Percentiles rank a stretch among this genome's conserved stretches.
Conservation (phyloP, 2,888 invertebrate genomes). For the Prionchulus punctatus region DNA sequence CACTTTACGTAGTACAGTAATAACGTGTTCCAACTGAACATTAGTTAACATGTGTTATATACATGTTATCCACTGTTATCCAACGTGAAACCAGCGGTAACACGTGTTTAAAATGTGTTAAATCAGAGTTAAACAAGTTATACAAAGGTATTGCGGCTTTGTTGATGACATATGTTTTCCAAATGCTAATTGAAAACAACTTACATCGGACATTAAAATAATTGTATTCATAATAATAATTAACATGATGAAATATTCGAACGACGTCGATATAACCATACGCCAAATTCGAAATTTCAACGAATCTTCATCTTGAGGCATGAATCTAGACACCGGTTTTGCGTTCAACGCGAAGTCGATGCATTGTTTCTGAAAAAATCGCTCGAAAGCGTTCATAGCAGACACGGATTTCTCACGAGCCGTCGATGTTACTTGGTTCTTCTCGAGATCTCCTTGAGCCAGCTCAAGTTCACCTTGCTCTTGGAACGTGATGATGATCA, state of each 20-base stretch:
- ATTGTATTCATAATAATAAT: constrained; percentile 97
- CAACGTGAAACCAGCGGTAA: too few relatives aligned
- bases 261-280: constrained; percentile 93
- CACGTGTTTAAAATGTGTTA: too few relatives aligned
- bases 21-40: too few relatives aligned
- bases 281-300: constrained; percentile 98
- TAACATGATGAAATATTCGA: constrained; percentile 99
- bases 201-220: constrained; percentile 99
- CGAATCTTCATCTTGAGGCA: constrained; percentile 93
- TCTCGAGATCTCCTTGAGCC: constrained; percentile 98
- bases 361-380: constrained; percentile 89
- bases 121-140: too few relatives aligned
- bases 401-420: background rate
- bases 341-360: constrained; percentile 99
- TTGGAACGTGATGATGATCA: constrained; percentile 99
- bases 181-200: constrained; percentile 21
- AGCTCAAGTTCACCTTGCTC: constrained; percentile 99
- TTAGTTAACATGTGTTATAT: too few relatives aligned
- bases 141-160: too few relatives aligned
- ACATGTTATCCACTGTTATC: too few relatives aligned
- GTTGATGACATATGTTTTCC: too few relatives aligned
- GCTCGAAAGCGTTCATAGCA: too few relatives aligned
- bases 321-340: constrained; percentile 88
- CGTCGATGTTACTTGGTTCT: constrained; percentile 68
- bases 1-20: too few relatives aligned